Conservation (phyloP, 2,113 vertebrate species). For the Carollia perspicillata region DNA sequence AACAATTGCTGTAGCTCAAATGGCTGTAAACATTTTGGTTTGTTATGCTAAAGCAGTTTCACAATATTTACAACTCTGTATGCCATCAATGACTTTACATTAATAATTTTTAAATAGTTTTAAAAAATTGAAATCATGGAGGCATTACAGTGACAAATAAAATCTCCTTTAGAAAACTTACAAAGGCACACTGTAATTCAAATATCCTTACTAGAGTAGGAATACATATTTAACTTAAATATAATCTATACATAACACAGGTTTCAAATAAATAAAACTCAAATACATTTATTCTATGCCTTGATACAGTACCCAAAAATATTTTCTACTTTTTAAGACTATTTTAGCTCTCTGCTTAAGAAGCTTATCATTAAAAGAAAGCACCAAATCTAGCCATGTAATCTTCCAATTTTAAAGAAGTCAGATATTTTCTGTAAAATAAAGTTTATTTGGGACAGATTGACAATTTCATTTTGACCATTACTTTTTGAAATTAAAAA, state of each 20-base stretch:
- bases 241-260: slow-evolving; percentile 35
- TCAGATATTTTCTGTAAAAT: slow-evolving; percentile 15
- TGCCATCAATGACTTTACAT: not conserved
- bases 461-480: not conserved
- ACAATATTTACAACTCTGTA: slow-evolving; percentile 1
- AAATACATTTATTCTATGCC: slow-evolving; percentile 19
- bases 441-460: not conserved
- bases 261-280: slow-evolving; percentile 44
- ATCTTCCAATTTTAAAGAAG: not conserved
- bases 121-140: not conserved
- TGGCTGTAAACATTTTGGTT: not conserved
- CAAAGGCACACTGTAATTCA: slow-evolving; percentile 47
- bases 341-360: not conserved
- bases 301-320: not conserved
- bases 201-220: not conserved
- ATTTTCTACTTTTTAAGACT: slow-evolving; percentile 20
- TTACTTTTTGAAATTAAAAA: slow-evolving; percentile 41
- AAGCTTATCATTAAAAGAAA: slow-evolving; percentile 37
- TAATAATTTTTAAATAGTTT: not conserved
- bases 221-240: slow-evolving; percentile 49
- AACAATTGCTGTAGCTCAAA: not conserved
- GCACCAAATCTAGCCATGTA: slow-evolving; percentile 42
- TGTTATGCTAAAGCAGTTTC: not conserved
- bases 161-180: slow-evolving; percentile 22
- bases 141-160: slow-evolving; percentile 11